These are phyloP conservation scores for Pogonophryne albipinna DNA, from an alignment of 2,797 vertebrate genomes.

Conservation along the genomic window DNA sequence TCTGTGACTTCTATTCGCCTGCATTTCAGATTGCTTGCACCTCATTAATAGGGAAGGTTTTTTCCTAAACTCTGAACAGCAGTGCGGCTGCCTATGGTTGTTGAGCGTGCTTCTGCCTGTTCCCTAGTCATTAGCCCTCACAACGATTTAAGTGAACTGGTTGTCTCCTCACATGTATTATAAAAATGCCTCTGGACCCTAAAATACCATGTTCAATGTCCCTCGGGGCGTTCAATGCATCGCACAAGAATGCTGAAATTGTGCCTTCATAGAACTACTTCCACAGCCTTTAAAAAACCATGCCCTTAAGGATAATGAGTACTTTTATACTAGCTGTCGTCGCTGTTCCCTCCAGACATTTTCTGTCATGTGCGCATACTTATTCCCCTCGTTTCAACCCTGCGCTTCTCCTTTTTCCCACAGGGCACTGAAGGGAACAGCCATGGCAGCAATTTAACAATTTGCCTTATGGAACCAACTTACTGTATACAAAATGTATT, in stretches of 20 bases:
- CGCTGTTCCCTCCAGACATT: constrained; percentile 62
- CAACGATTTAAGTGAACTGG: constrained; percentile 20
- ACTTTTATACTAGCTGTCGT: constrained; percentile 50
- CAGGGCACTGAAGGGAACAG: constrained; percentile 26
- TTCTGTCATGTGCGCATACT: constrained; percentile 55
- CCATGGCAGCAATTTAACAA: constrained; percentile 31
- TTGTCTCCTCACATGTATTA: constrained; percentile 57
- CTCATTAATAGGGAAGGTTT: constrained; percentile 21
- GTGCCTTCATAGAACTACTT: constrained; percentile 23
- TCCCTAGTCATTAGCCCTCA: constrained; percentile 21
- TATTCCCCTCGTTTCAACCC: constrained; percentile 60
- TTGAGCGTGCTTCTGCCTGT: constrained; percentile 8
- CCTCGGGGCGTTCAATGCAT: constrained; percentile 45
- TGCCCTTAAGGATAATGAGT: constrained; percentile 51
- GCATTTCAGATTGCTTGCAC: background rate
- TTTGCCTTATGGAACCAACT: constrained; percentile 22
- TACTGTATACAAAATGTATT: constrained; percentile 24
- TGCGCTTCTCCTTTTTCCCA: constrained; percentile 38
- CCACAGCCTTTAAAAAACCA: constrained; percentile 43
- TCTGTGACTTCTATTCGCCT: constrained; percentile 1
- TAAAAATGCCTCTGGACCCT: constrained; percentile 43
- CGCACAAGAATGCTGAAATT: constrained; percentile 30
- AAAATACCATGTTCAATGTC: constrained; percentile 42
- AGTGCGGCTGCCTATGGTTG: constrained; percentile 19
- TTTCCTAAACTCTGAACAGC: constrained; percentile 11